Evolutionary conservation across 2,113 vertebrate species (phyloP).

Genomic region (Dromiciops gliroides): DNA sequence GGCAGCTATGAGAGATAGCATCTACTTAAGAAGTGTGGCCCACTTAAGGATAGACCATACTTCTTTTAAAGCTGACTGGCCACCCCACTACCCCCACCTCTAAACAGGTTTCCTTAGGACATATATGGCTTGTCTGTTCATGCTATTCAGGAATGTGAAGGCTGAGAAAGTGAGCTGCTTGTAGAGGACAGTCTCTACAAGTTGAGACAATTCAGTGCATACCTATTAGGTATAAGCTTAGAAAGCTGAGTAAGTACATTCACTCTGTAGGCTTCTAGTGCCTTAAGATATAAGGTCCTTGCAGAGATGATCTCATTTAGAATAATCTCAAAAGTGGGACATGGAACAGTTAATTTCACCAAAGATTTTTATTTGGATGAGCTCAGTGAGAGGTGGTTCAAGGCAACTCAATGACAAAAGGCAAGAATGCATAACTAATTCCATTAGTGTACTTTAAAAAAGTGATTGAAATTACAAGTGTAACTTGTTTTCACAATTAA

Average conservation of each 20-base stretch:
- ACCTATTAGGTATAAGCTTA: constrained; percentile 46
- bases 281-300: neutral
- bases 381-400: neutral
- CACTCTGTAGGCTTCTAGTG: neutral
- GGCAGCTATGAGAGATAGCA: constrained; percentile 7
- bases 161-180: constrained; percentile 18
- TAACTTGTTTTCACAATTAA: neutral
- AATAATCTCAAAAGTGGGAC: neutral
- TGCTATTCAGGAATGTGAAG: constrained; percentile 17
- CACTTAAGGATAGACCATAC: neutral
- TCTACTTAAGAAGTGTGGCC: neutral
- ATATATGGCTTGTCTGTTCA: constrained; percentile 50
- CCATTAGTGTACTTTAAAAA: neutral
- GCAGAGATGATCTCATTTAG: neutral
- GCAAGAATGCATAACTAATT: neutral
- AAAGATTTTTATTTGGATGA: neutral
- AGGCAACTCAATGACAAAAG: neutral
- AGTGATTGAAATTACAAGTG: neutral
- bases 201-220: constrained; percentile 51
- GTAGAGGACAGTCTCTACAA: constrained; percentile 47
- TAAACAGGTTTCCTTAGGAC: constrained; percentile 15
- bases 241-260: constrained; percentile 31
- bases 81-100: neutral
- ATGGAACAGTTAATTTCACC: neutral
- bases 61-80: neutral